Evolutionary conservation across 2,797 vertebrate species (phyloP), one percentile per base, ranked within the genome.

Genomic region (Vespertilio murinus): DNA sequence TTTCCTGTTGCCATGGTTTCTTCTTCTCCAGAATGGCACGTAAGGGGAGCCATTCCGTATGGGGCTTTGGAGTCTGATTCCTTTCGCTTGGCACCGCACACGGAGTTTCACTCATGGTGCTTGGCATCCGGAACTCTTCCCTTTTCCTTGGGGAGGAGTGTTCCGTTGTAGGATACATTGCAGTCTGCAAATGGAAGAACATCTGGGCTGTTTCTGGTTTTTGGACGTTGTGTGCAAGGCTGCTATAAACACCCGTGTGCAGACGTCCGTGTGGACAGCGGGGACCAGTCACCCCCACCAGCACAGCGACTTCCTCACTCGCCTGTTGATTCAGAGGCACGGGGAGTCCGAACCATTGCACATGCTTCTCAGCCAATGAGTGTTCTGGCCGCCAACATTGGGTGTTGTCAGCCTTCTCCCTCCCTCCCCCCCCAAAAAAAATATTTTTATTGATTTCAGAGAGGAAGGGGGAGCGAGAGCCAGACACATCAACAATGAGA

Each of bases 81-180:
- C 47, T 56, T 67, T 54, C 45, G 23, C 28, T 38, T 38, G 4
- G 74, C 56, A 1, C 6, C 4, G 25, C 2, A 40, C 12, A 0
- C 23, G 23, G 7, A 69, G 75, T 14, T 2, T 11, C n/a, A 40
- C 30, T 11, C 3, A 0, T 0, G 22, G 35, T 20, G 33, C 40
- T 30, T 7, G 0, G 12, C 13, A 0, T 18, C 45, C 3, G 6
- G 6, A 4, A 22, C 67, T 28, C 40, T 8, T 33, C 1, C 69
- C 69, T 59, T 17, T 69, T 13, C 40, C 5, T 20, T 54, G 16
- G 0, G 17, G 40, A 40, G 12, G 6, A n/a, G 6, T 69, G 6
- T 61, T 13, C 54, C 8, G 0, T n/a, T n/a, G 61, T 4, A 8
- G n/a, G 61, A 3, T 16, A 10, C 3, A 0, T n/a, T 10, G 10